Conservation (phyloP, 2,797 vertebrate species). For the Sternarchorhynchus goeldii region DNA sequence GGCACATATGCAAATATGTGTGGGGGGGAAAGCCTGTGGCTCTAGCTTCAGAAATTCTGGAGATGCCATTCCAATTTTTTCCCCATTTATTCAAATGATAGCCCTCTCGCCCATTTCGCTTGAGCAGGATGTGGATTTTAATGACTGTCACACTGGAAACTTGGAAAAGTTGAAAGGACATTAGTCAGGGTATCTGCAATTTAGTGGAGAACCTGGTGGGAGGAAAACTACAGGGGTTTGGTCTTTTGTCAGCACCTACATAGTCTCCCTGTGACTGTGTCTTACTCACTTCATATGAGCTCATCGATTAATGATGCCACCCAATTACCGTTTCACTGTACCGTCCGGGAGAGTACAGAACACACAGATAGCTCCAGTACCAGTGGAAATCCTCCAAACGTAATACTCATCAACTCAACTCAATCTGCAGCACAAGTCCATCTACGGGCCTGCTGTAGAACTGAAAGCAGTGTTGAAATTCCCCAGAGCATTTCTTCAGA, state of each 20-base stretch:
- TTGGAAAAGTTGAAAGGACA: constrained; percentile 50
- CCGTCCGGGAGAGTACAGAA: constrained; percentile 34
- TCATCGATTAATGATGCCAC: constrained; percentile 52
- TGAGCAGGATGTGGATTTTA: constrained; percentile 48
- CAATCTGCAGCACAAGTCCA: constrained; percentile 16
- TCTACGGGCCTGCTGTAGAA: not conserved
- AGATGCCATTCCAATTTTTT: too few species aligned
- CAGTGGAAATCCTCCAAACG: not conserved
- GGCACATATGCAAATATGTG: too few species aligned
- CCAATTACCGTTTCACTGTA: constrained; percentile 50
- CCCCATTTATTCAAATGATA: constrained; percentile 36
- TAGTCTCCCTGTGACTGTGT: constrained; percentile 41
- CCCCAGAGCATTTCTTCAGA: not conserved
- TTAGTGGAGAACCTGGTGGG: constrained; percentile 47
- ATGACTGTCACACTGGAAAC: constrained; percentile 48
- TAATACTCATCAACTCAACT: constrained; percentile 12
- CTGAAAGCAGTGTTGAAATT: not conserved
- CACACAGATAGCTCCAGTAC: constrained; percentile 33
- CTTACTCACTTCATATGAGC: constrained; percentile 43
- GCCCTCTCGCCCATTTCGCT: constrained; percentile 38
- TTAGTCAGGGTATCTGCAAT: constrained; percentile 53
- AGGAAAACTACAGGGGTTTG: constrained; percentile 44
- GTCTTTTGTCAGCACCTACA: constrained; percentile 43
- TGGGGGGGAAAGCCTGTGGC: not conserved
- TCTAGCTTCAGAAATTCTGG: constrained; percentile 20